phyloP scores from a whole-genome alignment of 2,888 invertebrate species.

The Xestoiulus laeticollis region DNA sequence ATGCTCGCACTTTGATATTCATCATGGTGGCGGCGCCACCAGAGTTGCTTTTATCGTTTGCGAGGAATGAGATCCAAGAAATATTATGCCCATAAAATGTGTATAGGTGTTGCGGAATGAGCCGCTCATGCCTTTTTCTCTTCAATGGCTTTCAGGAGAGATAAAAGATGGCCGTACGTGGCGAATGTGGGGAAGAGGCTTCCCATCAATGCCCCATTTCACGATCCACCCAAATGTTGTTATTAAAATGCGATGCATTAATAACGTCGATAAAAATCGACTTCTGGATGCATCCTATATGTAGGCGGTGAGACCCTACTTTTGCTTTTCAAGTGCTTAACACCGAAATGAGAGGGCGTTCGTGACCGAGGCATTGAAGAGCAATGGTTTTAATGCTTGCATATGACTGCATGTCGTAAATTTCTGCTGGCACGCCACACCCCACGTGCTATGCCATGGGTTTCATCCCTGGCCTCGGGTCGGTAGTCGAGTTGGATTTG shows the following conservation, averaged over 20 bases:
- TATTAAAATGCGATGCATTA: constrained; percentile 43
- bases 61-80: neutral
- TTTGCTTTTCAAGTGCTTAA: constrained; percentile 21
- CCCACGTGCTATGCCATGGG: neutral
- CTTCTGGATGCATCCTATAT: neutral
- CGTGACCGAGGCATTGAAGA: neutral
- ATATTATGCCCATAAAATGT: neutral
- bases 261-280: constrained; percentile 38
- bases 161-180: neutral
- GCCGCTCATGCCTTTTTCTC: neutral
- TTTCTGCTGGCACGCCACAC: neutral
- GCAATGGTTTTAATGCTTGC: neutral
- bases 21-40: constrained; percentile 7
- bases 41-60: neutral
- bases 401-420: neutral
- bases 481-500: neutral
- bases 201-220: neutral
- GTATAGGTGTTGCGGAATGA: constrained; percentile 16
- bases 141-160: neutral
- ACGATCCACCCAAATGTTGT: constrained; percentile 19
- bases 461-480: neutral
- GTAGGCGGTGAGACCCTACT: neutral
- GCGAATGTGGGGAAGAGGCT: neutral
- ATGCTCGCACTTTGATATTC: constrained; percentile 28
- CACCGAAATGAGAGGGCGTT: neutral